These are phyloP conservation scores for Malacosoma neustria DNA, from an alignment of 2,888 invertebrate species.

Conservation along the genomic window DNA sequence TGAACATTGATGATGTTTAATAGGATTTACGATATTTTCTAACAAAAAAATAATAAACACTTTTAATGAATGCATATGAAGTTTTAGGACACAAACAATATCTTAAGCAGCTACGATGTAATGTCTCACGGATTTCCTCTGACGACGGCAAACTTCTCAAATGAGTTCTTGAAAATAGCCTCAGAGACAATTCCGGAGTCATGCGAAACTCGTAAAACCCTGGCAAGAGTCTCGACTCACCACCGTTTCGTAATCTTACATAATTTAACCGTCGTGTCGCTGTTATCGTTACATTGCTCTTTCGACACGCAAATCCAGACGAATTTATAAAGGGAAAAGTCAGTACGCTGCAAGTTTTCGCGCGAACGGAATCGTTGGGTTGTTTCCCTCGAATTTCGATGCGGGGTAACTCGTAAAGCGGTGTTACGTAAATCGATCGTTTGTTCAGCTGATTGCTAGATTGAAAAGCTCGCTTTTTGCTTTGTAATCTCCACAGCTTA, in stretches of 20 bases:
- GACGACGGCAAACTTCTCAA: slow-evolving; percentile 57
- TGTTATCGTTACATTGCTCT: slow-evolving; percentile 55
- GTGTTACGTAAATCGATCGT: slow-evolving; percentile 56
- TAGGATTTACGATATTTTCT: slow-evolving; percentile 22
- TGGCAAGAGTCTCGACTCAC: slow-evolving; percentile 37
- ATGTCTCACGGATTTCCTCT: slow-evolving; percentile 40
- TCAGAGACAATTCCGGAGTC: slow-evolving; percentile 47
- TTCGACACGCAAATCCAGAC: slow-evolving; percentile 50
- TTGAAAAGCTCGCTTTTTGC: slow-evolving; percentile 47
- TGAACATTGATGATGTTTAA: slow-evolving; percentile 28
- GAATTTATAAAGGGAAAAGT: slow-evolving; percentile 41
- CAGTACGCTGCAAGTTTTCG: slow-evolving; percentile 47
- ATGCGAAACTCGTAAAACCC: slow-evolving; percentile 63
- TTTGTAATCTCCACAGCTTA: slow-evolving; percentile 40
- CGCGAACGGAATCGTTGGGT: slow-evolving; percentile 36
- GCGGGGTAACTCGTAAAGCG: slow-evolving; percentile 39
- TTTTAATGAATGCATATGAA: too few relatives aligned
- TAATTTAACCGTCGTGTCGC: slow-evolving; percentile 54
- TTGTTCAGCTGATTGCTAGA: slow-evolving; percentile 58
- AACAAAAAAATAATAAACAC: too few relatives aligned
- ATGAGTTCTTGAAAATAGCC: slow-evolving; percentile 52
- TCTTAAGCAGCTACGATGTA: slow-evolving; percentile 24
- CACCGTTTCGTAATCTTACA: slow-evolving; percentile 40
- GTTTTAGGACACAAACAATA: slow-evolving; percentile 11
- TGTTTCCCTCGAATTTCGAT: slow-evolving; percentile 32